A percentile compares a stretch with the other conserved stretches of the same genome.
Evolutionary conservation across 2,797 vertebrate species (phyloP).

Genomic region (Cyclura pinguis): DNA sequence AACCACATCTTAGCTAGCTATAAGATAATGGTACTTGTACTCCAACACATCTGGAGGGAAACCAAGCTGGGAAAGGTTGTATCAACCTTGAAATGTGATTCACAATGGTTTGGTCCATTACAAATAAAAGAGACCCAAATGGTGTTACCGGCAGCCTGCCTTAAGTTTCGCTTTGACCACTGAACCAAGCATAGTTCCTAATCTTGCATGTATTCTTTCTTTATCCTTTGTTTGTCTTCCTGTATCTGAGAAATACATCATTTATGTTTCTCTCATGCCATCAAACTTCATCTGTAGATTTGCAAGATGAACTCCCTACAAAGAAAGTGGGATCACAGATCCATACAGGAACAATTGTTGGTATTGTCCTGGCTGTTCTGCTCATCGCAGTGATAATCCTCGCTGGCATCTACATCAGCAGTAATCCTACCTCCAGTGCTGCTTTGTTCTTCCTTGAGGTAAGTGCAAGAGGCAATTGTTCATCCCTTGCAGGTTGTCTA

Average conservation of each 20-base stretch:
- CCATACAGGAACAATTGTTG: conserved; percentile 89
- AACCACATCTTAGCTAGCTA: background rate
- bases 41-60: too few relatives aligned
- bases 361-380: conserved; percentile 87
- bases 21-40: too few relatives aligned
- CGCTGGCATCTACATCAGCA: conserved; percentile 90
- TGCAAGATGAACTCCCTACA: conserved; percentile 66
- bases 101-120: background rate
- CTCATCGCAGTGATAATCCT: conserved; percentile 87
- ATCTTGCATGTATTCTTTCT: background rate
- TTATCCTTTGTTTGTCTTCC: background rate
- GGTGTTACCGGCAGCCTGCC: too few relatives aligned
- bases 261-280: background rate
- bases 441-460: conserved; percentile 86
- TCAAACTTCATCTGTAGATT: conserved; percentile 59
- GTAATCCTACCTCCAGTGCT: conserved; percentile 87
- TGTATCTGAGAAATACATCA: background rate
- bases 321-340: conserved; percentile 76
- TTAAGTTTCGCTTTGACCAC: background rate
- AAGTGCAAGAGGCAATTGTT: conserved; percentile 33
- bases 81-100: background rate
- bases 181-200: too few relatives aligned
- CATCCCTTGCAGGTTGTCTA: background rate
- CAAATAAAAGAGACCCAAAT: background rate
- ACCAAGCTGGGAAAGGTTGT: background rate